Evolutionary conservation across 1,140 invertebrate species (phyloP).

Genomic region (Bombyx mandarina): DNA sequence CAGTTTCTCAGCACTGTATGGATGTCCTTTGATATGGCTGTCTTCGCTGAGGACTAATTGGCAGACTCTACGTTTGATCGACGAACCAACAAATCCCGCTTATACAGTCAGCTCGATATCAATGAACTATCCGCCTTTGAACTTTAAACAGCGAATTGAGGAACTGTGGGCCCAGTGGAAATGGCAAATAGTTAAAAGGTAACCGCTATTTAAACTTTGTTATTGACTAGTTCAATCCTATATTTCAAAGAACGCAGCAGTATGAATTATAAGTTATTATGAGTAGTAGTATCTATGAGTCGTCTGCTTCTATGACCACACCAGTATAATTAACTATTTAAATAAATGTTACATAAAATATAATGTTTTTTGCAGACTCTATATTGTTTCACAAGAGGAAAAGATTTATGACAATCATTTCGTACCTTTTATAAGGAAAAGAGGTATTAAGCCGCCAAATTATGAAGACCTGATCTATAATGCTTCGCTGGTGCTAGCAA

Average conservation of each 20-base stretch:
- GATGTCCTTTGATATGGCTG: constrained; percentile 22
- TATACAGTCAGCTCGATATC: constrained; percentile 16
- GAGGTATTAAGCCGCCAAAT: constrained; percentile 13
- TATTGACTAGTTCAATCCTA: neutral
- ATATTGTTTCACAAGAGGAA: constrained; percentile 13
- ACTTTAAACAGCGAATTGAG: constrained; percentile 13
- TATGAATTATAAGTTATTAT: neutral
- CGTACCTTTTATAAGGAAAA: constrained; percentile 9
- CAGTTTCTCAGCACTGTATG: constrained; percentile 20
- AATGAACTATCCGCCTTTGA: constrained; percentile 8
- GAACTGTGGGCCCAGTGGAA: constrained; percentile 13
- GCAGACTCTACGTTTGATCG: constrained; percentile 14
- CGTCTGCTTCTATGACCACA: neutral
- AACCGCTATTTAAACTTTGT: neutral
- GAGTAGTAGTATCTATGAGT: neutral
- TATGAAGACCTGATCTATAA: constrained; percentile 60
- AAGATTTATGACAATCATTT: constrained; percentile 12
- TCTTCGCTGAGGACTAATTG: constrained; percentile 17
- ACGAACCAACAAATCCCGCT: constrained; percentile 16
- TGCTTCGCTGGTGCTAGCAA: constrained; percentile 53
- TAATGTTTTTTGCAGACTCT: neutral
- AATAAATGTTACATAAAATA: neutral
- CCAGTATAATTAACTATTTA: neutral
- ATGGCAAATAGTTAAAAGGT: constrained; percentile 14
- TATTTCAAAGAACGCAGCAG: neutral